A percentile compares a stretch with the other conserved stretches of the same genome.
Conservation (phyloP, 2,888 invertebrate genomes). For the Caenorhabditis drosophilae region DNA sequence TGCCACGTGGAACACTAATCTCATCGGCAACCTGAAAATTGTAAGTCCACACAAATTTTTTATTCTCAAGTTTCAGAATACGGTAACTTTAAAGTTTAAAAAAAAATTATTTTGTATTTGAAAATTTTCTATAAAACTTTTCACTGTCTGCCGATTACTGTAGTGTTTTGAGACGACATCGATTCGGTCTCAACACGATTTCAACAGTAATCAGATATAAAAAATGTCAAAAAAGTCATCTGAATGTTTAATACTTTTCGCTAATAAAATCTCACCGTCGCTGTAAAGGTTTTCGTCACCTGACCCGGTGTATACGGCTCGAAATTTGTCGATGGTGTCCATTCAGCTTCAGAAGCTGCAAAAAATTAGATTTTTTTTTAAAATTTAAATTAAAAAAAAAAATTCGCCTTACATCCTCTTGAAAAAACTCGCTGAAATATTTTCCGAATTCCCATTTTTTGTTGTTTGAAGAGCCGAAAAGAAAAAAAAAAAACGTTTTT, state of each 20-base stretch:
- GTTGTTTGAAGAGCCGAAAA: background rate
- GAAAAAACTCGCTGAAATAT: too few species aligned
- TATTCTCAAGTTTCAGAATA: background rate
- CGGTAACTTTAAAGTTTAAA: too few species aligned
- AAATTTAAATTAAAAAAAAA: background rate
- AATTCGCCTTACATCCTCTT: too few species aligned
- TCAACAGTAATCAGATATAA: too few species aligned
- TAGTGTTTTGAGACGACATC: too few species aligned
- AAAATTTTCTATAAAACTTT: too few species aligned
- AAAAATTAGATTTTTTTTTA: background rate
- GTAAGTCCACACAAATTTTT: too few species aligned
- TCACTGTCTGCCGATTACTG: too few species aligned
- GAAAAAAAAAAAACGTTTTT: background rate
- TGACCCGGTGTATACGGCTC: constrained; percentile 38
- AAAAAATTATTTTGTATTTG: too few species aligned
- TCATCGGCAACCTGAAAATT: constrained; percentile 33
- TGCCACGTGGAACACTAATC: constrained; percentile 30
- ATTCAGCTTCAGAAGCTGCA: constrained; percentile 22
- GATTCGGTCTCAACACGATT: too few species aligned
- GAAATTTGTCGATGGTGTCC: constrained; percentile 34
- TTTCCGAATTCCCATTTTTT: background rate
- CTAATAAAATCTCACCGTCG: constrained; percentile 18
- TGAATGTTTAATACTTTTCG: background rate
- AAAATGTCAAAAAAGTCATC: background rate
- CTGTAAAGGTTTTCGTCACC: constrained; percentile 35